Base-by-base conservation (phyloP, 1,140 invertebrate genomes). In the Cardiocondyla obscurior region DNA sequence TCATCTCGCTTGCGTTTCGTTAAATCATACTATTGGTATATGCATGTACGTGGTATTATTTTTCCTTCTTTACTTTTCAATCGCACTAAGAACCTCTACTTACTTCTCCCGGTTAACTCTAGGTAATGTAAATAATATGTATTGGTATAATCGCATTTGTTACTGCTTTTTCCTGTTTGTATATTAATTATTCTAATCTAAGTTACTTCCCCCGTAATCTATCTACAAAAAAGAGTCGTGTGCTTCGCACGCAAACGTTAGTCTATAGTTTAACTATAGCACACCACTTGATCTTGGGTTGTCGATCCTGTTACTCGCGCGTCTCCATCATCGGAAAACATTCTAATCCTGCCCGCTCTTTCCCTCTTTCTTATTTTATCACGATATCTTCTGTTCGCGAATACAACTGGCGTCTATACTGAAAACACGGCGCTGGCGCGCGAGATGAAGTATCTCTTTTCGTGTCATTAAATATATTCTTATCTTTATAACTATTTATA, bases 101-200 rank as follows among this genome's bases (percentile, higher is more conserved):
- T 70, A 72, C 79, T 42, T 62, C 88, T 90, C 90, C 90, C 83
- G 85, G 90, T 93, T 90, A 91, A 82, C 77, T 92, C 89, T 94
- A 94, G 81, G 81, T 93, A 92, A 94, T 93, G 89, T 93, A 93
- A 94, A 93, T 92, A 94, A 93, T 93, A 92, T 93, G 90, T 93
- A 90, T 90, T 82, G 86, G 65, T 87, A 62, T 62, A 76, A 69
- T 53, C 53, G 25, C 72, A 65, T 81, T 67, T 84, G 57, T 88
- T 79, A 79, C 49, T 57, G 51, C 65, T 84, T 42, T n/a, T 39
- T 65, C 49, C 74, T 83, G 69, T 77, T 88, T 72, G 82, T n/a
- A 76, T 88, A 83, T 88, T 85, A 85, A 87, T 88, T 79, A 57
- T 2, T 55, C 85, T 88, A 88, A 36, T 88, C 74, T 87, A 87